Conservation (phyloP, 35 echinoderm and acorn worm species). For the Diadema setosum region DNA sequence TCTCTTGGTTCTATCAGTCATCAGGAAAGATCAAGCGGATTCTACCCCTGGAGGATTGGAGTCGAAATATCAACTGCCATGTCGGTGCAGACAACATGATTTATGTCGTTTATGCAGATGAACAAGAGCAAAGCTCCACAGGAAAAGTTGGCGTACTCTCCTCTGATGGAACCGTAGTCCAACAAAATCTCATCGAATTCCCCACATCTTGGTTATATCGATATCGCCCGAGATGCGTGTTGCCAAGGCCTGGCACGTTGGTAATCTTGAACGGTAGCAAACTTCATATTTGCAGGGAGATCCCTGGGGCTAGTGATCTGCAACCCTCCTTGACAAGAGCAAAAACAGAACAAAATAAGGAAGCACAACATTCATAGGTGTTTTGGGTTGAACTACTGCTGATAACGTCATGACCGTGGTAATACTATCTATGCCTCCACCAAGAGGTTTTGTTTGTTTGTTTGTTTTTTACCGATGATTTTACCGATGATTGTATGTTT, state of each 20-base stretch:
- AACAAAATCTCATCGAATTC: neutral
- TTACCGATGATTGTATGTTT: no score
- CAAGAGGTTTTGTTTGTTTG: no score
- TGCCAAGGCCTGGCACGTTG: neutral
- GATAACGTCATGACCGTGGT: no score
- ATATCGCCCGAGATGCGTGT: neutral
- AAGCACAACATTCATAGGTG: no score
- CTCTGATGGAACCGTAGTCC: neutral
- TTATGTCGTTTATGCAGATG: neutral
- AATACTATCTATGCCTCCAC: no score
- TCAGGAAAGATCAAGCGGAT: neutral
- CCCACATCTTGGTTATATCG: neutral
- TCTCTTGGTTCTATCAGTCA: neutral
- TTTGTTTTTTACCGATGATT: no score
- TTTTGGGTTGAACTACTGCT: no score
- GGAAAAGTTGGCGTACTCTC: neutral
- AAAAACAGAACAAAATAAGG: no score
- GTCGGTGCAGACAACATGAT: neutral
- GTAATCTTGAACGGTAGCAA: neutral
- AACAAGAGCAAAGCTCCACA: neutral
- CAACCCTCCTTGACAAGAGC: no score
- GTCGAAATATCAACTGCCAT: neutral
- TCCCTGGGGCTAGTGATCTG: neutral
- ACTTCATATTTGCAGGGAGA: neutral
- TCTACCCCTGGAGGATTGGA: neutral